Percentiles rank a stretch among this genome's conserved stretches.
These are phyloP conservation scores for Psammodynastes pulverulentus DNA, from an alignment of 2,113 vertebrate genomes.

Conservation along the genomic window DNA sequence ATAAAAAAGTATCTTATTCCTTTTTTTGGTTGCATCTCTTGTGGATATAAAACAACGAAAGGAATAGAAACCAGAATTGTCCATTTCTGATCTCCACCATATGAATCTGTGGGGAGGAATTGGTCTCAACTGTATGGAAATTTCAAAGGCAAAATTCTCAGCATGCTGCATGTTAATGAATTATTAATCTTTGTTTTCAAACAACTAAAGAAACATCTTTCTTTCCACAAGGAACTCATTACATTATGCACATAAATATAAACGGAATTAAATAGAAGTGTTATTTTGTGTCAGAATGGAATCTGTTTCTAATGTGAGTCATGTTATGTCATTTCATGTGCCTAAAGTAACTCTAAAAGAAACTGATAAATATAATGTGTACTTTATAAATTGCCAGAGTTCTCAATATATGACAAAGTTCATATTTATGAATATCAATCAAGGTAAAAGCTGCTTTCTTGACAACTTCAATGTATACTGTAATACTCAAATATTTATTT, in stretches of 20 bases:
- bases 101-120: slow-evolving; percentile 46
- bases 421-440: neutral
- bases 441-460: slow-evolving; percentile 30
- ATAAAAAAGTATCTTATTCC: neutral
- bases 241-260: slow-evolving; percentile 24
- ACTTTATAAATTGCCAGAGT: neutral
- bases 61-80: neutral
- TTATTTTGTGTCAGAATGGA: slow-evolving; percentile 29
- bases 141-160: slow-evolving; percentile 55
- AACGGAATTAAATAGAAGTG: slow-evolving; percentile 41
- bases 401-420: slow-evolving; percentile 2
- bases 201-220: slow-evolving; percentile 36
- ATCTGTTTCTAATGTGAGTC: slow-evolving; percentile 29
- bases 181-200: slow-evolving; percentile 57
- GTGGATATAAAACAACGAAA: neutral
- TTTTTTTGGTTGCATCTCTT: neutral
- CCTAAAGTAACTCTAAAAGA: slow-evolving; percentile 15
- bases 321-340: slow-evolving; percentile 8
- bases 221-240: slow-evolving; percentile 50
- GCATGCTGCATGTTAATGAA: slow-evolving; percentile 54
- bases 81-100: slow-evolving; percentile 41
- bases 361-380: slow-evolving; percentile 3
- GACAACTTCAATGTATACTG: neutral
- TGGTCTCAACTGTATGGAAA: slow-evolving; percentile 46
- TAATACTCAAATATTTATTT: neutral